These are phyloP conservation scores for Adineta ricciae DNA, from an alignment of 2,888 invertebrate genomes.

Conservation along the genomic window DNA sequence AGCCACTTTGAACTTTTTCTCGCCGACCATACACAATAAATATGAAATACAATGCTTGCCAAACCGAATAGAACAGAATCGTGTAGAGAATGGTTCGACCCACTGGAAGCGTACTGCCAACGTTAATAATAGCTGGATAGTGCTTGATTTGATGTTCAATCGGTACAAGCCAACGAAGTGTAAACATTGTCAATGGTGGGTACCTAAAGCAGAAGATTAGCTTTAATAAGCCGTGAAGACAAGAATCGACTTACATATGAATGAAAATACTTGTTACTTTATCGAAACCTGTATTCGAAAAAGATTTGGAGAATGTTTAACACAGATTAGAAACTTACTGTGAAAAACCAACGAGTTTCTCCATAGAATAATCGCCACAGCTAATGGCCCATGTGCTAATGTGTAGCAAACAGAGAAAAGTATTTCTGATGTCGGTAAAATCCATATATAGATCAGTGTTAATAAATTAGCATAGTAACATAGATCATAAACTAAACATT, in stretches of 20 bases:
- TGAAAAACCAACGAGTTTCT: background rate
- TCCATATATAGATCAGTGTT: slow-evolving; percentile 17
- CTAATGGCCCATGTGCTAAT: background rate
- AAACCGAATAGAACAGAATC: background rate
- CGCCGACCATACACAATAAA: background rate
- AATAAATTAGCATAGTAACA: background rate
- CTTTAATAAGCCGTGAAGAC: background rate
- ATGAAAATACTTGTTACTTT: background rate
- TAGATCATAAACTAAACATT: slow-evolving; percentile 8
- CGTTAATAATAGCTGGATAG: background rate
- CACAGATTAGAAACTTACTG: background rate
- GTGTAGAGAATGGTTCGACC: background rate
- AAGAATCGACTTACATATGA: background rate
- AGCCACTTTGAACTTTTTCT: background rate
- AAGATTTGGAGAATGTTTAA: no score
- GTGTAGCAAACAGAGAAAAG: background rate
- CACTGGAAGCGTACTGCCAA: background rate
- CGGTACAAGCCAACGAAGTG: slow-evolving; percentile 6
- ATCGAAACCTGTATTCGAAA: background rate
- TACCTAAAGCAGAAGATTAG: background rate
- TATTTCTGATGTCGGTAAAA: background rate
- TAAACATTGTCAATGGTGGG: slow-evolving; percentile 2
- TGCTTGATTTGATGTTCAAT: background rate
- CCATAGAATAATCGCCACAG: background rate
- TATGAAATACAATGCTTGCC: background rate